Conservation (phyloP, 2,888 invertebrate genomes). For the Drosophila nigritarsus region DNA sequence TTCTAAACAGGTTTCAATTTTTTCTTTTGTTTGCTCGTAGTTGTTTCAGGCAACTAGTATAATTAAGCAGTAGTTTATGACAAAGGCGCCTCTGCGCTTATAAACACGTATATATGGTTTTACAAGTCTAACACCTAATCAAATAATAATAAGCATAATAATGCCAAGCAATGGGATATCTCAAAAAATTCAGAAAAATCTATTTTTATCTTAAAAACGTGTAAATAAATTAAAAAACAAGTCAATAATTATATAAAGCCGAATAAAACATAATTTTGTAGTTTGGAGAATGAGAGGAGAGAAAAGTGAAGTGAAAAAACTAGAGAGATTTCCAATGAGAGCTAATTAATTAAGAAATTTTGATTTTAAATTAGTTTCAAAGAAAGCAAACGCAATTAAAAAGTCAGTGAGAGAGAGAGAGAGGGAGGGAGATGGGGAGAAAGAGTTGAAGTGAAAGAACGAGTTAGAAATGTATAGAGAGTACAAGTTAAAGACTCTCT, state of each 20-base stretch:
- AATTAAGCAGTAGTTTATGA: conserved; percentile 48
- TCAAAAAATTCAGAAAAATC: background rate
- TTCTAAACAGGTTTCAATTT: conserved; percentile 60
- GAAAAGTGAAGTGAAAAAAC: too few relatives aligned
- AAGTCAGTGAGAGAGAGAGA: too few relatives aligned
- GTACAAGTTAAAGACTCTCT: background rate
- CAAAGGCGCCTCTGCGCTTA: conserved; percentile 12
- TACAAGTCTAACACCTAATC: conserved; percentile 14
- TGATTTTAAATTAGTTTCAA: too few relatives aligned
- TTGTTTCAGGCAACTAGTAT: conserved; percentile 36
- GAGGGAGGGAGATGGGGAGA: too few relatives aligned
- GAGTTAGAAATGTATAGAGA: background rate
- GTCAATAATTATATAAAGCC: background rate
- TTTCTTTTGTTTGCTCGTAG: conserved; percentile 15
- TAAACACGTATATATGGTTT: conserved; percentile 3
- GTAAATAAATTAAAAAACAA: background rate
- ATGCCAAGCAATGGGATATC: background rate
- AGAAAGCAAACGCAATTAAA: too few relatives aligned
- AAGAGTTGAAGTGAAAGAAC: too few relatives aligned
- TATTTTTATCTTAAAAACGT: background rate
- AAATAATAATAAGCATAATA: background rate
- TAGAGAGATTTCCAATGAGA: too few relatives aligned
- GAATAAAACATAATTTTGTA: background rate
- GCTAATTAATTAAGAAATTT: too few relatives aligned
- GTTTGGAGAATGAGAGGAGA: too few relatives aligned